Percentiles rank a stretch among this genome's conserved stretches.
These are phyloP conservation scores for Anomalospiza imberbis DNA, from an alignment of 2,797 vertebrate genomes.

Conservation along the genomic window DNA sequence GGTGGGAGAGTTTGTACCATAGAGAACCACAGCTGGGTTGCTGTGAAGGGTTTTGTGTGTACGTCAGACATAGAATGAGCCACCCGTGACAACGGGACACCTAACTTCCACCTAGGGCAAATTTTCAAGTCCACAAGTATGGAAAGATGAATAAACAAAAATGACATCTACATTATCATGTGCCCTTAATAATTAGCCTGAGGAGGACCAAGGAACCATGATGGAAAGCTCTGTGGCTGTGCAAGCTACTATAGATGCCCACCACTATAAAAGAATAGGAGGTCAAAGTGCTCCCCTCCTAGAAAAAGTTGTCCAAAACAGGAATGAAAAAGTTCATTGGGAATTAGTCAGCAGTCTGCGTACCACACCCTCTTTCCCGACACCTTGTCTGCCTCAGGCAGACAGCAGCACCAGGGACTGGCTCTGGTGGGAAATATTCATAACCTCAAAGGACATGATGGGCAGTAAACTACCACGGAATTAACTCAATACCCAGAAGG, in stretches of 20 bases:
- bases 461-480: background rate
- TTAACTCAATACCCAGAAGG: too few species aligned
- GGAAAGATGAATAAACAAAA: background rate
- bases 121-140: background rate
- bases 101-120: too few species aligned
- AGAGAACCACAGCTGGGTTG: background rate
- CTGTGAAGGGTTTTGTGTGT: background rate
- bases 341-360: background rate
- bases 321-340: background rate
- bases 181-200: background rate
- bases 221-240: background rate
- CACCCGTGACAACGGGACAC: background rate
- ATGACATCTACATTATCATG: background rate
- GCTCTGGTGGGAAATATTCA: background rate
- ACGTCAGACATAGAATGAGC: accelerated
- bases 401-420: background rate
- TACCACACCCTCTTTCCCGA: background rate
- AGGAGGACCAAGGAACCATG: background rate
- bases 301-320: background rate
- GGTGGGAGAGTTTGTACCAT: background rate
- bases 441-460: background rate
- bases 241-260: background rate
- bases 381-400: background rate
- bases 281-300: too few species aligned
- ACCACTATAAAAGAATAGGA: background rate